Evolutionary conservation across 2,888 invertebrate species (phyloP).

Genomic region (Agrochola litura): DNA sequence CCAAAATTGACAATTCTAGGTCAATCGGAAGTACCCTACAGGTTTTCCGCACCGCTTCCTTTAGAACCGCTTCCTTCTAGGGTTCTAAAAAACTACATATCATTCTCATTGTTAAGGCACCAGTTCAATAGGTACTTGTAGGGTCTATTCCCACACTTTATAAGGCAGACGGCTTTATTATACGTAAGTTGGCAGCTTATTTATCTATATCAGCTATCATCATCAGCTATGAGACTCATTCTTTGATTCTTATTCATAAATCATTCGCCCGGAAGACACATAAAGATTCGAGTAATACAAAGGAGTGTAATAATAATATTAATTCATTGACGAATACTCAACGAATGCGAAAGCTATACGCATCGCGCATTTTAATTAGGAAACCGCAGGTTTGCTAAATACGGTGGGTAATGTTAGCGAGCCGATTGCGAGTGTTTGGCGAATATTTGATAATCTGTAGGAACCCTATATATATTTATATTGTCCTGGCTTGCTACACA

Average conservation of each 20-base stretch:
- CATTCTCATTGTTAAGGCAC: not conserved
- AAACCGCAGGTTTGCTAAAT: not conserved
- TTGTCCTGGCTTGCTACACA: not conserved
- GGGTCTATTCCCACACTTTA: not conserved
- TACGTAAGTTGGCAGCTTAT: not conserved
- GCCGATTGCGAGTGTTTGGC: not conserved
- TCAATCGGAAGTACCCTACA: too few relatives aligned
- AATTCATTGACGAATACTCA: constrained; percentile 32
- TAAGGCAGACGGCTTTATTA: not conserved
- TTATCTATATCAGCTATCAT: not conserved
- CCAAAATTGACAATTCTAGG: too few relatives aligned
- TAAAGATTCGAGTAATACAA: not conserved
- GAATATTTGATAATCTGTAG: not conserved
- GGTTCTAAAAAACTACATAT: not conserved
- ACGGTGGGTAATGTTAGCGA: not conserved
- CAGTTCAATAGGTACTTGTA: not conserved
- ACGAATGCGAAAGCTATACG: constrained; percentile 40
- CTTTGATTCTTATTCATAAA: not conserved
- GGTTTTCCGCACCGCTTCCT: not conserved
- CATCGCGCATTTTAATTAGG: constrained; percentile 28
- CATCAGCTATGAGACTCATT: not conserved
- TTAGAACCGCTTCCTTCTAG: not conserved
- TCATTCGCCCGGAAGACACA: constrained; percentile 15
- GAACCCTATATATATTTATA: not conserved
- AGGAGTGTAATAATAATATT: constrained; percentile 30